Evolutionary conservation across 2,888 invertebrate species (phyloP), one percentile per base, ranked within the genome.

Genomic region (Spatulosminthurus flaviceps): DNA sequence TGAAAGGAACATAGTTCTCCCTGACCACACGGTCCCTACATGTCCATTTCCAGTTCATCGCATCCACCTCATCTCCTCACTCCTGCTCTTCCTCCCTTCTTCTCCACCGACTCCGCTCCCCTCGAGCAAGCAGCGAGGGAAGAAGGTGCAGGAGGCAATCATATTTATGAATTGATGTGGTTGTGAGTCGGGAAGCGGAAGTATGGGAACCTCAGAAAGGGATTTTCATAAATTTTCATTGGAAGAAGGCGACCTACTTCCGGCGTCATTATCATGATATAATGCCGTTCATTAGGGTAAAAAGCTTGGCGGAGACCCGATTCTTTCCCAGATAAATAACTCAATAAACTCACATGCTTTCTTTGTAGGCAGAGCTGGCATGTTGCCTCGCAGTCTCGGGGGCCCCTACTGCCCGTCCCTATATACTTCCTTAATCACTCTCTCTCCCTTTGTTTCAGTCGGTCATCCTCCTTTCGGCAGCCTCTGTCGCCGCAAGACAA

Each of bases 161-260:
- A 24, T 51, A 72, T 72, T 72, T 72, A 72, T 72, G 72, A 72
- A 72, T 72, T 72, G 51, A 51, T 72, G 72, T 72, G 72, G 72
- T n/a, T 26, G 7, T 26, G 24, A 69, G n/a, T 22, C 29, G n/a
- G 66, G 26, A 29, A 29, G 24, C 61, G 74, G 74, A 74, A 74
- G 74, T 24, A 24, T 51, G 51, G 43, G 21, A 74, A 74, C 60
- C 60, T 21, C 16, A 61, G 26, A 29, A 29, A 34, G 61, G 21
- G 61, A 61, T 43, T 74, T 74, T 74, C 74, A 74, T 74, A 74
- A 74, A 74, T 74, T 74, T 64, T 74, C 74, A 61, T 60, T 72
- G 72, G 43, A 51, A 24, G 41, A 16, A 42, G n/a, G 43, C 74
- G 61, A 64, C 74, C 61, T 29, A 74, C 74, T 74, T 74, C 74